Conservation (phyloP, 1,140 invertebrate genomes). For the Cydia fagiglandana region DNA sequence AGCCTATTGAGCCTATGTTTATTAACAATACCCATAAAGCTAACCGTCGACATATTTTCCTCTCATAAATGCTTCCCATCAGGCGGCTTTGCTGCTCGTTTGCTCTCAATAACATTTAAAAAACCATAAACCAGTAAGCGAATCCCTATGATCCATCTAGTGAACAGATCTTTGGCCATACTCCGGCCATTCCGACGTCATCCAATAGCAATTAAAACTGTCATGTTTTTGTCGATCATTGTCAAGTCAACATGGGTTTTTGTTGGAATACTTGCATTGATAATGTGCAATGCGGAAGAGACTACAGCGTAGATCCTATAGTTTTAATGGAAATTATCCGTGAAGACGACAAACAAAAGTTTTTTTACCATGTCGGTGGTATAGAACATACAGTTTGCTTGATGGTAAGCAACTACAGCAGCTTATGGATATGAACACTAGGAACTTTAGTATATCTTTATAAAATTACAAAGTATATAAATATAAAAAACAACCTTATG, state of each 20-base stretch:
- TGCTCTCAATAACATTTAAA: background rate
- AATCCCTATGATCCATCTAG: no score
- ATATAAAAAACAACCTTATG: no score
- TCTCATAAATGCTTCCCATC: no score
- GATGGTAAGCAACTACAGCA: no score
- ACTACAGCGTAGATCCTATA: background rate
- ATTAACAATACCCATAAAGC: no score
- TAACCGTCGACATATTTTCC: no score
- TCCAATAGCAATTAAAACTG: background rate
- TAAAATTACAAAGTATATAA: no score
- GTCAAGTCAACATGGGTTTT: background rate
- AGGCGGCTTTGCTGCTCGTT: no score
- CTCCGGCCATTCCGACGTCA: slow-evolving; percentile 5
- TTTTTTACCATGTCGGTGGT: background rate
- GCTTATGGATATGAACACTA: no score
- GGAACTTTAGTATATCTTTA: no score
- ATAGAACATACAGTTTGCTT: background rate
- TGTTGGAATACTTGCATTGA: background rate
- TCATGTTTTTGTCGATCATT: slow-evolving; percentile 6
- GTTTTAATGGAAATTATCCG: background rate
- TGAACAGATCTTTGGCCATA: background rate
- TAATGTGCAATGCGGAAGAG: background rate
- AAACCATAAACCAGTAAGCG: no score
- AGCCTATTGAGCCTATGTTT: no score
- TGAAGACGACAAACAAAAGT: background rate